Conservation (phyloP, 2,888 invertebrate genomes). For the Ditylenchus weischeri region DNA sequence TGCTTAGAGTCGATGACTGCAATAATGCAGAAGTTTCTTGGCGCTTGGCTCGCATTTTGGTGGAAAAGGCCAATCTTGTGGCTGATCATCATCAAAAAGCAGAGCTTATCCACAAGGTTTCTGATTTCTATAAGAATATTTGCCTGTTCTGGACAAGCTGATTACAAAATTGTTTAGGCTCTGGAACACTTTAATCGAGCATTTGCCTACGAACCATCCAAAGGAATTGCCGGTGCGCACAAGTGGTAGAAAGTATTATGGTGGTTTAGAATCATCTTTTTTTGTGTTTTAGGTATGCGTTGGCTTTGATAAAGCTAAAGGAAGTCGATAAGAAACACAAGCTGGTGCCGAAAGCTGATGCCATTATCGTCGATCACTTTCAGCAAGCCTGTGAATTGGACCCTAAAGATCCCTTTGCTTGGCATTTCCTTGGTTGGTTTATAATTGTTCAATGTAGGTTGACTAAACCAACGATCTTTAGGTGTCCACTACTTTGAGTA, state of each 20-base stretch:
- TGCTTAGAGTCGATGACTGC: constrained; percentile 39
- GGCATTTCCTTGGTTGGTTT: constrained; percentile 40
- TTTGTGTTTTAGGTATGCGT: constrained; percentile 23
- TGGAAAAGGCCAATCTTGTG: constrained; percentile 43
- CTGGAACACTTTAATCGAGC: constrained; percentile 43
- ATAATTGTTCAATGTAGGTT: background rate
- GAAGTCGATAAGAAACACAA: constrained; percentile 36
- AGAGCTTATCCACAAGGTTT: constrained; percentile 36
- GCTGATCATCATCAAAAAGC: constrained; percentile 32
- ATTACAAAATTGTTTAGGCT: constrained; percentile 38
- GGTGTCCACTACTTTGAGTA: constrained; percentile 16
- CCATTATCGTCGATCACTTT: constrained; percentile 41
- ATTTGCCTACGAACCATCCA: constrained; percentile 39
- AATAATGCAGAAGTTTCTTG: constrained; percentile 47
- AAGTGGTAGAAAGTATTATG: constrained; percentile 37
- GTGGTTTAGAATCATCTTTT: too few species aligned
- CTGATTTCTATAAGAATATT: background rate
- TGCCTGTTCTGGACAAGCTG: constrained; percentile 5
- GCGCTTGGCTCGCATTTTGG: constrained; percentile 42
- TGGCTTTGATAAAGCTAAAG: constrained; percentile 34
- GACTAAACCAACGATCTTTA: background rate
- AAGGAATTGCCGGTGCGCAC: constrained; percentile 47
- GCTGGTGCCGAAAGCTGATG: constrained; percentile 18
- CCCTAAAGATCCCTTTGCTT: constrained; percentile 43
- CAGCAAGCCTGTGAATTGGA: constrained; percentile 41